Percentiles rank a stretch among this genome's conserved stretches.
phyloP scores from a whole-genome alignment of 1,140 invertebrate genomes.

The Zophobas atratus region DNA sequence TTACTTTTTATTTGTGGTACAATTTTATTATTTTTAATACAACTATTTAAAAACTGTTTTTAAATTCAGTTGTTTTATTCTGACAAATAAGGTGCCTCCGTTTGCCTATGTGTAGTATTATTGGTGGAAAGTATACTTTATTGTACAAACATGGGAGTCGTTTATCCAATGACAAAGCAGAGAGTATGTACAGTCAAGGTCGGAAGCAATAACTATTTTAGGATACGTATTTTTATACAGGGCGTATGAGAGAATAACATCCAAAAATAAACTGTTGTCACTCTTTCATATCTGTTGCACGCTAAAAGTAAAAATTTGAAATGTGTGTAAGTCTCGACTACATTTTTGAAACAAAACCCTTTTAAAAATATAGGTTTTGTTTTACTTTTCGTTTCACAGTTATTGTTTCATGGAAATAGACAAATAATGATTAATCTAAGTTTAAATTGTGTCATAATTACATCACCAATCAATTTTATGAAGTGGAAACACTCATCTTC shows the following conservation, averaged over 20 bases:
- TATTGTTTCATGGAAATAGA: too few relatives aligned
- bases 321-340: too few relatives aligned
- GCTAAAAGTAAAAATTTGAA: neutral
- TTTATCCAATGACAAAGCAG: neutral
- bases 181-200: conserved; percentile 7
- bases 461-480: too few relatives aligned
- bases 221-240: conserved; percentile 20
- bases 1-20: conserved; percentile 22
- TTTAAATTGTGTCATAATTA: too few relatives aligned
- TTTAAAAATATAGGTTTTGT: too few relatives aligned
- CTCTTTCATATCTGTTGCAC: neutral
- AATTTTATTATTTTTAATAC: conserved; percentile 21
- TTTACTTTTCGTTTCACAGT: too few relatives aligned
- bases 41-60: conserved; percentile 14
- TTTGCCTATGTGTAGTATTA: neutral
- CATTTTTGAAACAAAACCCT: too few relatives aligned
- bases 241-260: neutral
- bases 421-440: too few relatives aligned
- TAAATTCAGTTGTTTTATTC: neutral
- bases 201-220: conserved; percentile 6
- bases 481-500: too few relatives aligned
- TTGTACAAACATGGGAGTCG: conserved; percentile 6
- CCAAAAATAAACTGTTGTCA: neutral
- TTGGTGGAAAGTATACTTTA: conserved; percentile 6
- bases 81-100: neutral